Evolutionary conservation across 2,113 vertebrate species (phyloP).

Genomic region (Corydoras sp.): DNA sequence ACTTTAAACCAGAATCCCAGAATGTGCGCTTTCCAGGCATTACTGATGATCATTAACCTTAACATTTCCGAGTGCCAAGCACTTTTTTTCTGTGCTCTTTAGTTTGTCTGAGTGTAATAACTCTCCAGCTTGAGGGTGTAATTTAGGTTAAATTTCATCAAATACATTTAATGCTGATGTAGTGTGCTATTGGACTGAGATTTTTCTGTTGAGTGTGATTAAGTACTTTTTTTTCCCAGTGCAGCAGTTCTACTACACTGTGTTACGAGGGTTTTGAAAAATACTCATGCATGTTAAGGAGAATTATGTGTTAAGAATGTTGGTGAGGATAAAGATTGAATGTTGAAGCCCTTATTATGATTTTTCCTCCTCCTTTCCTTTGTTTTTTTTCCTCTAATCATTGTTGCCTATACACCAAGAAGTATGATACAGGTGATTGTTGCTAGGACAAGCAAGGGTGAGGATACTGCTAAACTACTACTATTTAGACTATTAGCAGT

Average conservation of each 20-base stretch:
- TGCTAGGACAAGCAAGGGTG: too few relatives aligned
- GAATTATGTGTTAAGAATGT: too few relatives aligned
- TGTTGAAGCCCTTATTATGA: too few relatives aligned
- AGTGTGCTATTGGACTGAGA: background rate
- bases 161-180: slow-evolving; percentile 12
- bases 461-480: too few relatives aligned
- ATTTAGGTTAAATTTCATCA: slow-evolving; percentile 15
- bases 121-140: slow-evolving; percentile 14
- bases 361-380: too few relatives aligned
- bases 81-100: slow-evolving; percentile 25
- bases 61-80: slow-evolving; percentile 39
- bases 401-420: too few relatives aligned
- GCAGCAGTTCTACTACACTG: background rate
- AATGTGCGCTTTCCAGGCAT: slow-evolving; percentile 7
- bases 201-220: background rate
- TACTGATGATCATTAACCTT: slow-evolving; percentile 47
- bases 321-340: too few relatives aligned
- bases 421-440: too few relatives aligned
- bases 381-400: too few relatives aligned
- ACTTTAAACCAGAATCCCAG: slow-evolving; percentile 8
- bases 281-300: too few relatives aligned
- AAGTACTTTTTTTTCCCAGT: background rate
- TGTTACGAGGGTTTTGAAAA: background rate
- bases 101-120: slow-evolving; percentile 21
- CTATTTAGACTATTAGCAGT: too few relatives aligned